Evolutionary conservation across 92 coral and sea anemone genomes (phyloP).

Genomic region (Palythoa heliodiscus): DNA sequence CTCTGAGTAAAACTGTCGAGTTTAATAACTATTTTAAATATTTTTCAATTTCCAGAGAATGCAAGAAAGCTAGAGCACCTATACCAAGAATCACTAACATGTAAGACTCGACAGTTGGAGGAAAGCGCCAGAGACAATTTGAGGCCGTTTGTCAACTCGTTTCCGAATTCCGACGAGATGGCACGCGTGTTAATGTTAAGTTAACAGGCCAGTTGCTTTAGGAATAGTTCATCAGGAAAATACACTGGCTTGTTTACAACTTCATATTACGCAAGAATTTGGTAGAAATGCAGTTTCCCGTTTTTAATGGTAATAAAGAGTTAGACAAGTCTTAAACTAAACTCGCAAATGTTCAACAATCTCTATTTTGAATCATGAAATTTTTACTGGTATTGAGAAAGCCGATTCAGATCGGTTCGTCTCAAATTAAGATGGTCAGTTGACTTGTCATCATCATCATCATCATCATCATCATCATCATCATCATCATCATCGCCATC

Average conservation of each 20-base stretch:
- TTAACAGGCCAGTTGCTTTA: not conserved
- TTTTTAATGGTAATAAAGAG: no score
- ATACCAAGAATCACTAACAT: not conserved
- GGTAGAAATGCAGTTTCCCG: not conserved
- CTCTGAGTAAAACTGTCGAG: no score
- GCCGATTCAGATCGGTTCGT: no score
- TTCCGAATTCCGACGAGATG: conserved; percentile 41
- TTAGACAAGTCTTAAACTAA: no score
- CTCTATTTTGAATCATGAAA: no score
- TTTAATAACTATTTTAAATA: no score
- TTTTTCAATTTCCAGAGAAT: not conserved
- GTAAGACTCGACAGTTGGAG: conserved; percentile 51
- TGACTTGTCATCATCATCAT: no score
- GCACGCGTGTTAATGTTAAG: conserved; percentile 40
- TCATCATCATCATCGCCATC: no score
- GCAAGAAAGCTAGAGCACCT: conserved; percentile 10
- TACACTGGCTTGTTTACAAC: not conserved
- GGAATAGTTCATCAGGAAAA: not conserved
- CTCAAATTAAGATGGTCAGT: no score
- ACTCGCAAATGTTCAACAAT: no score
- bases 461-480: no score
- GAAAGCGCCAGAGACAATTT: conserved; percentile 52
- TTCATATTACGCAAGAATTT: not conserved
- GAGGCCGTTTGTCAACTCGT: conserved; percentile 48
- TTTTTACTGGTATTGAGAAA: no score